A percentile compares a stretch with the other conserved stretches of the same genome.
phyloP scores from a whole-genome alignment of 2,113 vertebrate species.

The Desmodus rotundus region DNA sequence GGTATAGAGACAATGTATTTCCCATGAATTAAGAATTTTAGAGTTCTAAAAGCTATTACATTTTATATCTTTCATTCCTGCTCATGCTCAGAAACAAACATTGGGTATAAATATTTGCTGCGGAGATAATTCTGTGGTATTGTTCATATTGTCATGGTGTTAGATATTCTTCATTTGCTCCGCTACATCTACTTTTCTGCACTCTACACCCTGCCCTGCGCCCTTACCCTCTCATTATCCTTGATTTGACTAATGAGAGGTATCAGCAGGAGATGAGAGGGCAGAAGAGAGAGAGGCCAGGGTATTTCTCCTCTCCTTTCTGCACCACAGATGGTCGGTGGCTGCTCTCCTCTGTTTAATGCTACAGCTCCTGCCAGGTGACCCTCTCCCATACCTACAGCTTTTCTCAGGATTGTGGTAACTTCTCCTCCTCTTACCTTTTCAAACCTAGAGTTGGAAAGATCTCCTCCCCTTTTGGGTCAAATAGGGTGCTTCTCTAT shows the following conservation, averaged over 20 bases:
- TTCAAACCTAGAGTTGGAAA: neutral
- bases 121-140: neutral
- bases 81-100: neutral
- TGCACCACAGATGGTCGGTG: neutral
- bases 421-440: neutral
- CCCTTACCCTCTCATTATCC: neutral
- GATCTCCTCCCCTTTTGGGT: neutral
- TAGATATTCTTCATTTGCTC: neutral
- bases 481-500: neutral
- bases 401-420: neutral
- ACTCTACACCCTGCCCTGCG: neutral
- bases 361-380: neutral
- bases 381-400: neutral
- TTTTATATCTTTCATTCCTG: neutral
- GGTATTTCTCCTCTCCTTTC: neutral
- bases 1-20: neutral
- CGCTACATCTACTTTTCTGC: neutral
- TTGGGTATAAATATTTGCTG: neutral
- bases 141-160: neutral
- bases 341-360: neutral
- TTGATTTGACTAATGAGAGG: neutral
- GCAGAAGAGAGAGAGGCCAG: neutral
- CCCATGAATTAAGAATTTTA: neutral
- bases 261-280: neutral
- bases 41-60: neutral